A percentile compares a stretch with the other conserved stretches of the same genome.
Conservation (phyloP, 37 sponge, comb jelly and placozoan genomes). For the Agelas oroides region DNA sequence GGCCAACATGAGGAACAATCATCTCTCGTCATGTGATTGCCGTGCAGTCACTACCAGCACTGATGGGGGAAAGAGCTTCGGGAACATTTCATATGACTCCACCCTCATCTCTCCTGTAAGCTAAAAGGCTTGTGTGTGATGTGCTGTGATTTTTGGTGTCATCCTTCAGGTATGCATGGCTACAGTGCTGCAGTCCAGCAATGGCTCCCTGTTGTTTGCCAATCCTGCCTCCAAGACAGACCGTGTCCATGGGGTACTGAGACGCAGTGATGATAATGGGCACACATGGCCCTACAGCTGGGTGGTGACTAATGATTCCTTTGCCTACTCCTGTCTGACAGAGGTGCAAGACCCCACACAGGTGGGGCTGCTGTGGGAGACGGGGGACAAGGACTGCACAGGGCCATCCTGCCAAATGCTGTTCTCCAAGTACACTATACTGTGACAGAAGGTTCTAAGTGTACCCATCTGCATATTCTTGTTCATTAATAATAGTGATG, state of each 20-base stretch:
- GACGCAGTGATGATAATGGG: slow-evolving; percentile 23
- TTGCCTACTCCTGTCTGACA: slow-evolving; percentile 24
- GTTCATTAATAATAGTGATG: no score
- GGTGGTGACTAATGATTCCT: not conserved
- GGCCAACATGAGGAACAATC: slow-evolving; percentile 53
- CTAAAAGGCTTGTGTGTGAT: not conserved
- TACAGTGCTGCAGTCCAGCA: not conserved
- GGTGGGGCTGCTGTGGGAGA: slow-evolving; percentile 25
- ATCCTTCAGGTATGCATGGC: slow-evolving; percentile 19
- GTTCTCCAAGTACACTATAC: slow-evolving; percentile 5
- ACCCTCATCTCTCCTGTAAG: slow-evolving; percentile 40
- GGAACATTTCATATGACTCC: slow-evolving; percentile 37
- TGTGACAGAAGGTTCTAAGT: not conserved
- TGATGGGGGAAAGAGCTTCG: slow-evolving; percentile 38
- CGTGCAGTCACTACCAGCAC: slow-evolving; percentile 19
- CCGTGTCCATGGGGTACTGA: slow-evolving; percentile 32
- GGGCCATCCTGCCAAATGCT: slow-evolving; percentile 13
- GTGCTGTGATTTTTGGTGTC: not conserved
- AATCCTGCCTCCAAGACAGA: slow-evolving; percentile 39
- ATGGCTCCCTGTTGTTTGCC: slow-evolving; percentile 25
- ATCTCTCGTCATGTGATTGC: slow-evolving; percentile 36
- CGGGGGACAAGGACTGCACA: not conserved
- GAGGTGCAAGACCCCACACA: not conserved
- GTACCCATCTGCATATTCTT: no score
- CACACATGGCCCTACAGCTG: slow-evolving; percentile 3